Evolutionary conservation across 1,140 invertebrate species (phyloP), one percentile per base, ranked within the genome.

Genomic region (Drosophila yakuba): DNA sequence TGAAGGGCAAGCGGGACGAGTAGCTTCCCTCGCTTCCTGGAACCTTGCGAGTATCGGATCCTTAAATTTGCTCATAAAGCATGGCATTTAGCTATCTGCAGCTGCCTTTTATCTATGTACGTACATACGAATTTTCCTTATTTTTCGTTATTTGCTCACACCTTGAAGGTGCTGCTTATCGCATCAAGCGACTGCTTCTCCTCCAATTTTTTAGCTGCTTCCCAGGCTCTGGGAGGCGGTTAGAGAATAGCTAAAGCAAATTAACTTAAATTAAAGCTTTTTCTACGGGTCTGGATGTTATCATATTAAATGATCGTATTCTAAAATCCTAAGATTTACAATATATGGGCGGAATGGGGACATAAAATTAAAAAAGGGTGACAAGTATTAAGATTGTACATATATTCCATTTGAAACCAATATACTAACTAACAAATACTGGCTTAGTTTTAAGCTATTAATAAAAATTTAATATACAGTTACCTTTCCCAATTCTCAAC

Each of bases 1-100:
- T 89, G 76, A 88, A 88, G 79, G 83, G 84, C 76, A 80, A 25
- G 52, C 75, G 72, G 79, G 79, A 57, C 39, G 51, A 32, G 55
- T 43, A 43, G 17, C 38, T 32, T 38, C 38, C 20, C 28, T 45
- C 39, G n/a, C 35, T 36, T 58, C 25, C 38, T 28, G 14, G n/a
- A 48, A 35, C 25, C 35, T 61, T 39, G 66, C 56, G 52, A 64
- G 52, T 35, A 64, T 57, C 45, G 47, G 11, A 36, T 57, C 36
- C 36, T 36, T 28, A 45, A 48, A 57, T 43, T 71, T 71, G 66
- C 67, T 57, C 28, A 28, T 50, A 20, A 28, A 71, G 38, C 10
- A 28, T 28, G 68, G n/a, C 14, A 41, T 50, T n/a, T 43, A 25
- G 23, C 58, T 58, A 72, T 72, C 64, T 48, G 51, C n/a, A 14